Percentiles rank a stretch among this genome's conserved stretches.
Conservation (phyloP, 2,888 invertebrate species). For the Amblyteles armatorius region DNA sequence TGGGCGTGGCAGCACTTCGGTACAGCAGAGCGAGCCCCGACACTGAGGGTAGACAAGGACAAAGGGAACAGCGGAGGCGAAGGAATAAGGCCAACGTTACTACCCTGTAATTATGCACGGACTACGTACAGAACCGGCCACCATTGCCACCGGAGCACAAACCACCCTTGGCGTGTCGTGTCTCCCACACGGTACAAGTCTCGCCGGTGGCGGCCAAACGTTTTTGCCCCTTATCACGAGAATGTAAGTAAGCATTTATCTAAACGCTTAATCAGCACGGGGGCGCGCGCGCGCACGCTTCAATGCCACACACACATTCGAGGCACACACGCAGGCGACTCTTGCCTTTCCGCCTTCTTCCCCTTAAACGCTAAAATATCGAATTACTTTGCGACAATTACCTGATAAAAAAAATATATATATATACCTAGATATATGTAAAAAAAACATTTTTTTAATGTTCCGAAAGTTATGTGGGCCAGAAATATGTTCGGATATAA, state of each 20-base stretch:
- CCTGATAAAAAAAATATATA: not conserved
- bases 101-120: conserved; percentile 60
- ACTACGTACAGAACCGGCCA: conserved; percentile 49
- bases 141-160: conserved; percentile 47
- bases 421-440: too few relatives aligned
- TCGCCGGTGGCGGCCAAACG: conserved; percentile 46
- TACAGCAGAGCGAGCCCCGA: not conserved
- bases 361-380: conserved; percentile 24
- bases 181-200: conserved; percentile 34
- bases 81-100: conserved; percentile 51
- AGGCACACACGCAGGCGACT: not conserved
- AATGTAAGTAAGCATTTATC: conserved; percentile 57
- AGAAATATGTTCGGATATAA: conserved; percentile 11
- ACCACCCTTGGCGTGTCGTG: conserved; percentile 52
- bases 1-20: not conserved
- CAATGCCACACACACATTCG: conserved; percentile 44
- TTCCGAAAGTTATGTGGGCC: not conserved
- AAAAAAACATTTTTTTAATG: too few relatives aligned
- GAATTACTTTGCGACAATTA: conserved; percentile 2
- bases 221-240: conserved; percentile 59
- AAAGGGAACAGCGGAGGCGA: conserved; percentile 22
- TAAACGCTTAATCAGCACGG: conserved; percentile 59
- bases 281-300: conserved; percentile 23
- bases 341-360: not conserved
- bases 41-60: conserved; percentile 4